These are phyloP conservation scores for Dinoponera quadriceps DNA, from an alignment of 1,140 invertebrate species.

Conservation along the genomic window DNA sequence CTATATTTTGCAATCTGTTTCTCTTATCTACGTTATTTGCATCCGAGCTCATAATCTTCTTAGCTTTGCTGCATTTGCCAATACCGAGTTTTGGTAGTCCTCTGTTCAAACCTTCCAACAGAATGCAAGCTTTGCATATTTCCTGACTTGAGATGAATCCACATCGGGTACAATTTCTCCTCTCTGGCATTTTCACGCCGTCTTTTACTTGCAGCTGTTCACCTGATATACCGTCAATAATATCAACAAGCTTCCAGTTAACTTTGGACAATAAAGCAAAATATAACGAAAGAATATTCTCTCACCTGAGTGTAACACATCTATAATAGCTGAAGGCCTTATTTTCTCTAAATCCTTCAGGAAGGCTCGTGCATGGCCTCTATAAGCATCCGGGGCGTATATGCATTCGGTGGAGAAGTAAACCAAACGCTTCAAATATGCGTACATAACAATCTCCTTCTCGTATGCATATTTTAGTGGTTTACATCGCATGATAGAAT, in stretches of 20 bases:
- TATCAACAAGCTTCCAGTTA: constrained; percentile 40
- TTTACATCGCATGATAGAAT: constrained; percentile 96
- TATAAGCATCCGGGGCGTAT: constrained; percentile 99
- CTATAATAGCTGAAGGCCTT: constrained; percentile 96
- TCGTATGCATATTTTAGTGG: constrained; percentile 99
- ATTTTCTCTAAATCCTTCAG: constrained; percentile 99
- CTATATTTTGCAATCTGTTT: constrained; percentile 53
- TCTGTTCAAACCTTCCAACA: constrained; percentile 97
- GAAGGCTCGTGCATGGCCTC: constrained; percentile 96
- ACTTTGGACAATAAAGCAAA: constrained; percentile 15
- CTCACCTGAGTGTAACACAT: constrained; percentile 98
- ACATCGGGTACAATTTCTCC: constrained; percentile 94
- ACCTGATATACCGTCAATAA: constrained; percentile 86
- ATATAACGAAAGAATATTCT: constrained; percentile 23
- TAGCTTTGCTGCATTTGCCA: constrained; percentile 93
- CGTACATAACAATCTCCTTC: constrained; percentile 99
- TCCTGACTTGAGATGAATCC: constrained; percentile 98
- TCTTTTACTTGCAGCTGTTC: constrained; percentile 95
- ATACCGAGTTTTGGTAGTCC: constrained; percentile 95
- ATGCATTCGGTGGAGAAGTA: constrained; percentile 99
- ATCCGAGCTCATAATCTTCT: constrained; percentile 82
- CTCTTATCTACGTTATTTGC: constrained; percentile 34
- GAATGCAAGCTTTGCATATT: constrained; percentile 98
- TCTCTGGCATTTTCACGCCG: constrained; percentile 92
- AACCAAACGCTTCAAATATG: constrained; percentile 98